Evolutionary conservation across 1,140 invertebrate genomes (phyloP), one percentile per base, ranked within the genome.

Genomic region (Popillia japonica): DNA sequence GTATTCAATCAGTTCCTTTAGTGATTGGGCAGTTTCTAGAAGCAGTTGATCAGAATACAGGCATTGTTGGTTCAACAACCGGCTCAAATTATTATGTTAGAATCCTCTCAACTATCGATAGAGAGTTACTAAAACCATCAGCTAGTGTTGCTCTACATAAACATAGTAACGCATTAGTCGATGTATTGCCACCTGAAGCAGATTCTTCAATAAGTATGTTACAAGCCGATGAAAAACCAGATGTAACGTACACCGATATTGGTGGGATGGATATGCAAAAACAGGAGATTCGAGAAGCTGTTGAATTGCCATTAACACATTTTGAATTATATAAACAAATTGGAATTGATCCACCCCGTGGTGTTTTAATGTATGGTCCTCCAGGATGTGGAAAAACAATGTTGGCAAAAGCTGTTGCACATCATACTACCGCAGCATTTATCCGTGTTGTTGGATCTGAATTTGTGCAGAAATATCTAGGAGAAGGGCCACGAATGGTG

Each of bases 211-310:
- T 97, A 81, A 98, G 97, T 77, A 99, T 99, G 97, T 88, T 99
- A 41, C 93, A 96, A 90, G 93, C 96, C 92, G 98, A 99, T 92
- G 98, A 99, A 87, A 99, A 99, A 85, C 98, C 98, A 3, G 97
- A 99, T 89, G 96, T 99, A 14, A 59, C 68, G 20, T 80, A 80
- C n/a, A n/a, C 94, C 23, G 98, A 99, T 85, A 99, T 99, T 88
- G 99, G 99, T 88, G 99, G 99, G 59, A 96, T 99, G 94, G 98
- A 99, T 86, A 99, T 99, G 90, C 98, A 99, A 87, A 99, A 99
- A 83, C 98, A 99, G 87, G 98, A 99, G 88, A 99, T 99, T 79
- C 89, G 98, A 74, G 99, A 99, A 89, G 98, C 98, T 72, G 98
- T 99, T 0, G 98, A 99, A 87, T 87, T 99, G 77, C 98, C 99